These are phyloP conservation scores for Chaetura pelagica DNA, from an alignment of 2,113 vertebrate genomes.

Conservation along the genomic window DNA sequence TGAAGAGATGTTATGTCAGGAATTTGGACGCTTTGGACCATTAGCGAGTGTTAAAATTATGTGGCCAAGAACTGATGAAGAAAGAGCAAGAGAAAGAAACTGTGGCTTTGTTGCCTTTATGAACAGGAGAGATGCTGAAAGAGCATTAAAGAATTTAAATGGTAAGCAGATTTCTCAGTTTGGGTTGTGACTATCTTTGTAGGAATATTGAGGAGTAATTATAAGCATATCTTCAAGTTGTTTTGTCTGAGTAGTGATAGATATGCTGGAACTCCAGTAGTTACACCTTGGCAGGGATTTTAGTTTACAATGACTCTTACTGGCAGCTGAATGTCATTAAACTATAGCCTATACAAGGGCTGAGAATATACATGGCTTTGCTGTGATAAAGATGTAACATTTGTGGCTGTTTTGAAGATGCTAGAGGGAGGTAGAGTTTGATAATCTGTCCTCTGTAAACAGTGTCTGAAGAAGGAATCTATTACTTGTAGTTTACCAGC, in stretches of 20 bases:
- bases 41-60: constrained; percentile 99
- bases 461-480: background rate
- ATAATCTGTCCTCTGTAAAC: background rate
- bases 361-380: background rate
- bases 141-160: constrained; percentile 96
- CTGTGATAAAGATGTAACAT: background rate
- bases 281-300: background rate
- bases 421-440: background rate
- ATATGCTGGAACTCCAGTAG: background rate
- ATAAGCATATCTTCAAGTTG: background rate
- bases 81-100: constrained; percentile 97
- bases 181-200: background rate
- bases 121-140: constrained; percentile 98
- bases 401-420: background rate
- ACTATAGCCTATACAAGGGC: background rate
- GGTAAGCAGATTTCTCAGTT: constrained; percentile 74
- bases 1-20: constrained; percentile 98
- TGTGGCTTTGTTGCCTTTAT: constrained; percentile 99
- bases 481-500: background rate
- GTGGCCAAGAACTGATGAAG: constrained; percentile 99
- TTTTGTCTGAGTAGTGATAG: background rate
- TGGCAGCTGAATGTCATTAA: background rate
- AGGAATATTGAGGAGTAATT: background rate
- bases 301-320: background rate
- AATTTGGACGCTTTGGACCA: constrained; percentile 97